A percentile compares a stretch with the other conserved stretches of the same genome.
phyloP scores from a whole-genome alignment of 2,888 invertebrate species.

The Amphipoea oculea region DNA sequence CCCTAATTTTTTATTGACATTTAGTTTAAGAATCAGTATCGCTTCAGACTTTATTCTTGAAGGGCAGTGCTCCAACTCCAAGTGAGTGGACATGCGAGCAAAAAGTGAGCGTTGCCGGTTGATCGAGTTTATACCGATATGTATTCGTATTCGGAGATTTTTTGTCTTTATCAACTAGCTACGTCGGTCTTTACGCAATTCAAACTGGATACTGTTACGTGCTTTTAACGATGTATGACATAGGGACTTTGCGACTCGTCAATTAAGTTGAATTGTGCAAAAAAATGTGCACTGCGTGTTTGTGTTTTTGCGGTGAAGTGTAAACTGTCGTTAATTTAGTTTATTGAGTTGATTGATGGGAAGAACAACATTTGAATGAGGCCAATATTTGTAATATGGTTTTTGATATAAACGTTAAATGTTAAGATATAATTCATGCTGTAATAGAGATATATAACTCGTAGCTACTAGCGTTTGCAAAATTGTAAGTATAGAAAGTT shows the following conservation, averaged over 20 bases:
- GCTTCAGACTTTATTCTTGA: constrained; percentile 18
- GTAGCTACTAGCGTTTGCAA: neutral
- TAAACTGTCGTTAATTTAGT: constrained; percentile 35
- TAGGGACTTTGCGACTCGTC: constrained; percentile 47
- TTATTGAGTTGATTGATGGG: constrained; percentile 17
- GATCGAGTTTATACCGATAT: constrained; percentile 70
- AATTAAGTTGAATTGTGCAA: constrained; percentile 46
- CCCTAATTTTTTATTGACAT: neutral
- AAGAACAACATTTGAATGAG: neutral
- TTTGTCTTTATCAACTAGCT: constrained; percentile 67
- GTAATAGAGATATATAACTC: no score
- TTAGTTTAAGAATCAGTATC: neutral
- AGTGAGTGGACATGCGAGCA: constrained; percentile 59
- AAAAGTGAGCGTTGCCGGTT: constrained; percentile 71
- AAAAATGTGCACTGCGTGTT: constrained; percentile 16
- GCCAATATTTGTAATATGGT: no score
- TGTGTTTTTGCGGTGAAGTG: constrained; percentile 31
- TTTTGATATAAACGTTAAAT: neutral
- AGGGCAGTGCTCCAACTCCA: constrained; percentile 53
- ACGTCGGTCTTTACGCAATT: constrained; percentile 70
- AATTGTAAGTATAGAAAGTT: constrained; percentile 3
- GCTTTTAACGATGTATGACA: constrained; percentile 64
- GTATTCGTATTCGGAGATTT: constrained; percentile 65
- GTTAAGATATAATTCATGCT: neutral
- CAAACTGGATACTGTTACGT: constrained; percentile 64